Percentiles rank a stretch among this genome's conserved stretches.
Evolutionary conservation across 2,888 invertebrate genomes (phyloP).

Genomic region (Caenorhabditis panamensis): DNA sequence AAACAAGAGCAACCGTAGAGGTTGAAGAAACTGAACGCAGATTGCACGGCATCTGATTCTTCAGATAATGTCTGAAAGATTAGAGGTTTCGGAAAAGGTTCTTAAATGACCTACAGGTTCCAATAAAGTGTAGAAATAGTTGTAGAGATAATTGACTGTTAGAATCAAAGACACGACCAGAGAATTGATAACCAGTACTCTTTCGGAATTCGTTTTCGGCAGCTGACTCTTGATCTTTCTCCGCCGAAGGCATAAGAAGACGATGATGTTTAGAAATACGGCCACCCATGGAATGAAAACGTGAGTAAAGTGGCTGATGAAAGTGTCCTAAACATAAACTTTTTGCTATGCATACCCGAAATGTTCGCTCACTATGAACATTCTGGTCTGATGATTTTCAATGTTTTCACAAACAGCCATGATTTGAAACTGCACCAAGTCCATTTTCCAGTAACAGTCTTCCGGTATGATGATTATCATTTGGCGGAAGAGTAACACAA

Average conservation of each 20-base stretch:
- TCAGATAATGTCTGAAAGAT: conserved; percentile 24
- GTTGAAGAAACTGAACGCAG: conserved; percentile 37
- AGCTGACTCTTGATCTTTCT: conserved; percentile 27
- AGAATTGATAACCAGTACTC: conserved; percentile 27
- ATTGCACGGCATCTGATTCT: conserved; percentile 28
- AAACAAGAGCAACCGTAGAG: conserved; percentile 38
- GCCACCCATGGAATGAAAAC: conserved; percentile 24
- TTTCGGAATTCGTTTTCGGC: conserved; percentile 16
- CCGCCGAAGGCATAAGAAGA: conserved; percentile 5
- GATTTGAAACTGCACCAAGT: conserved; percentile 40
- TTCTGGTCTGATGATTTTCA: conserved; percentile 18
- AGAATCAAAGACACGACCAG: conserved; percentile 25
- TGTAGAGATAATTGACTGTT: conserved; percentile 38
- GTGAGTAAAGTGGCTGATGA: conserved; percentile 31
- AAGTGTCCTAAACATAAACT: conserved; percentile 22
- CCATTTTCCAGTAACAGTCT: conserved; percentile 41
- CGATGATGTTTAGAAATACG: conserved; percentile 22
- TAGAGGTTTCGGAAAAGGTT: not conserved
- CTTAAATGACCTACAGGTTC: conserved; percentile 11
- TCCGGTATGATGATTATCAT: conserved; percentile 24
- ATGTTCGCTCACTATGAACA: conserved; percentile 17
- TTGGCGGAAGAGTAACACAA: conserved; percentile 8
- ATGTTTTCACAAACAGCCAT: conserved; percentile 24
- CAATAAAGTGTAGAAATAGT: conserved; percentile 21
- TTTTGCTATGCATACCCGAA: too few relatives aligned